Base-by-base conservation (phyloP, 2,113 vertebrate species). In the Nanorana parkeri region DNA sequence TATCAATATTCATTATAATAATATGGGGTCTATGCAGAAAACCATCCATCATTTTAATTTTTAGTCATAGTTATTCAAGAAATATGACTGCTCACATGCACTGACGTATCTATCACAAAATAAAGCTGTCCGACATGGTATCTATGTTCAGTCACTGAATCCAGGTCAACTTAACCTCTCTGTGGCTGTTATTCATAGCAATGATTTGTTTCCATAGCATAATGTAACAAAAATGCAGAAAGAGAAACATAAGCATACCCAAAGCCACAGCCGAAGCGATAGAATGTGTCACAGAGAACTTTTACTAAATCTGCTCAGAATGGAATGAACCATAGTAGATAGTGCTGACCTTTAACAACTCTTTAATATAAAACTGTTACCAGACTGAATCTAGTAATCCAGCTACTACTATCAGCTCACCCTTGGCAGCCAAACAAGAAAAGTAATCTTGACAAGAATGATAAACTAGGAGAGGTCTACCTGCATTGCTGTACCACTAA, bases 161-260 rank as follows among this genome's bases (percentile, higher is more conserved):
- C 68, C 68, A 69, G 68, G 32, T 52, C 21, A 69, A n/a, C 32
- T 51, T 52, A 52, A 52, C 68, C 15, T 69, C 47, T 51, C 51
- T 69, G 41, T 51, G 41, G 23, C 36, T 69, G 52, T 17, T 72
- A 28, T 17, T 54, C 21, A 28, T 72, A 55, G 23, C 68, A 72
- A 72, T 23, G 23, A 17, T 10, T n/a, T 26, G 52, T 55, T 55
- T 54, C 68, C 24, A 55, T 55, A 26, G 23, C 51, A 28, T 54
- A 72, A 55, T 55, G 52, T 16, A 28, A 4, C 17, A 54, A 54
- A 54, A 55, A 54, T 72, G 52, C 17, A 55, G 51, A 20, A 72
- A 56, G 24, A 5, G 15, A 55, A 69, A 8, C 5, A 55, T 15
- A 47, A 13, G 41, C 11, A 10, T 47, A 47, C 13, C 41, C 13